phyloP scores from a whole-genome alignment of 2,888 invertebrate species.

The Cantharis rustica region DNA sequence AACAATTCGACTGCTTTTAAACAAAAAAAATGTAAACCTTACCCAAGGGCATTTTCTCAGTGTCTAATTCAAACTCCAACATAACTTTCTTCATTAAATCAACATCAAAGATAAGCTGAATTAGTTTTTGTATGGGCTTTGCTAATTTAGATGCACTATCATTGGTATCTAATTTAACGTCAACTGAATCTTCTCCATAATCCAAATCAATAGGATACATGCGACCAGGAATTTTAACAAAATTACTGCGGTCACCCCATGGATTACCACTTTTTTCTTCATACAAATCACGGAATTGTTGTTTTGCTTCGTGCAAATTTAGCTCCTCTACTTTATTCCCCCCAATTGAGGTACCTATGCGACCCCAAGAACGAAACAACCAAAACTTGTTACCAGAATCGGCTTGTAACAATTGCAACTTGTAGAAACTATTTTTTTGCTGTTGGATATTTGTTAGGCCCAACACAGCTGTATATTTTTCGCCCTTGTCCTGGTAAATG shows the following conservation, averaged over 20 bases:
- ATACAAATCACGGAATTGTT: conserved; percentile 62
- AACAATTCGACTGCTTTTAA: background rate
- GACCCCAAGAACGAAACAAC: conserved; percentile 78
- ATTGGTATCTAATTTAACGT: conserved; percentile 56
- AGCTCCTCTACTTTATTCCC: conserved; percentile 66
- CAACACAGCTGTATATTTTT: conserved; percentile 79
- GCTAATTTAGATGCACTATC: conserved; percentile 68
- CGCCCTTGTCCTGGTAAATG: conserved; percentile 66
- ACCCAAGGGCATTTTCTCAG: conserved; percentile 96
- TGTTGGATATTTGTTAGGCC: conserved; percentile 83
- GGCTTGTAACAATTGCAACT: conserved; percentile 84
- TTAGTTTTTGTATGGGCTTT: conserved; percentile 78
- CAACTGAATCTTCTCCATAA: conserved; percentile 62
- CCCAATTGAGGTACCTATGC: conserved; percentile 94
- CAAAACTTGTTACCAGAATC: conserved; percentile 62
- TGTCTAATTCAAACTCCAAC: conserved; percentile 93
- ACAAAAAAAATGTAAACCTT: conserved; percentile 6
- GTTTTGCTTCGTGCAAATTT: conserved; percentile 62
- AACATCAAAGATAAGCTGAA: conserved; percentile 88
- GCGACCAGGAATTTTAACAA: conserved; percentile 70
- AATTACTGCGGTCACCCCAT: conserved; percentile 71
- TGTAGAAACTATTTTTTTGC: conserved; percentile 94
- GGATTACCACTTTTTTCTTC: conserved; percentile 82
- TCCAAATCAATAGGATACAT: conserved; percentile 91
- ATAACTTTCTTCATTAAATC: conserved; percentile 90